Conservation (phyloP, 2,888 invertebrate species). For the Heteromurus nitidus region DNA sequence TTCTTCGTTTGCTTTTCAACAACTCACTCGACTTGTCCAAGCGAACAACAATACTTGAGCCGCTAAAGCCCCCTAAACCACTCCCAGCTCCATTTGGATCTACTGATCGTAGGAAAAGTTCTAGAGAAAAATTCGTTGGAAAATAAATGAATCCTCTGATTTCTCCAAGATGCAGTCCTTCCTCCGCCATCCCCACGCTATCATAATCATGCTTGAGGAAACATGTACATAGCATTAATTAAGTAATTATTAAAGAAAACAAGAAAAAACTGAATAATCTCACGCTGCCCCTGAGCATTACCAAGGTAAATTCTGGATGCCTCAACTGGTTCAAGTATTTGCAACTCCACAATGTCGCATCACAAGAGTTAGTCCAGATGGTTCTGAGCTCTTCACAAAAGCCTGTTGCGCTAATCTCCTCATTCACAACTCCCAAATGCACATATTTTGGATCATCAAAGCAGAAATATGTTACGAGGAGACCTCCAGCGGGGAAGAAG, state of each 20-base stretch:
- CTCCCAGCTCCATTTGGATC: constrained; percentile 12
- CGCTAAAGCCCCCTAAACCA: constrained; percentile 7
- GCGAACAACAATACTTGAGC: constrained; percentile 34
- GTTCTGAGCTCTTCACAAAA: not conserved
- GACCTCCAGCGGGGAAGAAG: no score
- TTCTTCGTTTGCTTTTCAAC: not conserved
- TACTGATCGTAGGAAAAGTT: constrained; percentile 75
- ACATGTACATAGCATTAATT: not conserved
- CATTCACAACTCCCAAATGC: not conserved
- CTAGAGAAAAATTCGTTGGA: constrained; percentile 31
- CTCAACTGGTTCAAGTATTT: not conserved
- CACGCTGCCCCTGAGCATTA: not conserved
- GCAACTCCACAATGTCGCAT: not conserved
- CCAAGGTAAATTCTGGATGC: not conserved
- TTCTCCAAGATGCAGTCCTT: constrained; percentile 28
- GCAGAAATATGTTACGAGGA: not conserved
- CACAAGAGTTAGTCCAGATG: not conserved
- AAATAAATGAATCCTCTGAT: constrained; percentile 56
- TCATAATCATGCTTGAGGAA: not conserved
- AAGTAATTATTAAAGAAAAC: not conserved
- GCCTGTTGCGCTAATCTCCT: not conserved
- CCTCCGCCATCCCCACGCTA: constrained; percentile 27
- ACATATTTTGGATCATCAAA: not conserved
- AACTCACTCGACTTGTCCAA: constrained; percentile 62
- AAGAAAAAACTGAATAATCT: not conserved